Base-by-base conservation (phyloP, 2,888 invertebrate genomes). In the Chorisops tibialis region DNA sequence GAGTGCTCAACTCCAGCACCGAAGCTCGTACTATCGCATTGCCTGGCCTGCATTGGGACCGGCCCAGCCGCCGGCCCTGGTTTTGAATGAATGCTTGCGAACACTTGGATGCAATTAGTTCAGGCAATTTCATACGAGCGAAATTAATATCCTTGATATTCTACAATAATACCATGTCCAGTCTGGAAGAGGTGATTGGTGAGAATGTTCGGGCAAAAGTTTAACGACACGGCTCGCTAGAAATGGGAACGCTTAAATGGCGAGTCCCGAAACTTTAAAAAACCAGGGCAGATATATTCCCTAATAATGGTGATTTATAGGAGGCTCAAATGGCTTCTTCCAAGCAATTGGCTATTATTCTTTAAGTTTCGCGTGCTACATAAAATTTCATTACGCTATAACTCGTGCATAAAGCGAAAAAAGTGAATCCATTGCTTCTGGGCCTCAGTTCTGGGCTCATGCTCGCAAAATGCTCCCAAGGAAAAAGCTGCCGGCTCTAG, bases 311-410 rank as follows among this genome's bases (percentile, higher is more conserved):
- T 65, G 62, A 65, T 65, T 62, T 62, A 65, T 62, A 60, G 48
- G 16, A 35, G 21, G 65, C 62, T 62, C 58, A 62, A 65, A 65
- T 62, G 62, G 62, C 62, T 65, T 65, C 56, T 65, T 65, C 62
- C 65, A 50, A 62, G 60, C 65, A 65, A 65, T 65, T 65, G 65
- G 62, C 64, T 60, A 65, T 65, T 65, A 62, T 65, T 65, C 65
- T 65, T 65, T 61, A 65, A 65, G 65, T 62, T 65, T 56, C 56
- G 60, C 58, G 54, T 49, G 65, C 51, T 62, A 65, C 65, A 65
- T 65, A 65, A 65, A 65, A 60, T 65, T 65, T 65, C 65, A 65
- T 65, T 65, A 65, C 58, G 50, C 62, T 47, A 65, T 65, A 62
- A 65, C 59, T 65, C 59, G 60, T 62, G 58, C 61, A 62, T 60